Evolutionary conservation across 2,888 invertebrate genomes (phyloP).

Genomic region (Stomorhina lunata): DNA sequence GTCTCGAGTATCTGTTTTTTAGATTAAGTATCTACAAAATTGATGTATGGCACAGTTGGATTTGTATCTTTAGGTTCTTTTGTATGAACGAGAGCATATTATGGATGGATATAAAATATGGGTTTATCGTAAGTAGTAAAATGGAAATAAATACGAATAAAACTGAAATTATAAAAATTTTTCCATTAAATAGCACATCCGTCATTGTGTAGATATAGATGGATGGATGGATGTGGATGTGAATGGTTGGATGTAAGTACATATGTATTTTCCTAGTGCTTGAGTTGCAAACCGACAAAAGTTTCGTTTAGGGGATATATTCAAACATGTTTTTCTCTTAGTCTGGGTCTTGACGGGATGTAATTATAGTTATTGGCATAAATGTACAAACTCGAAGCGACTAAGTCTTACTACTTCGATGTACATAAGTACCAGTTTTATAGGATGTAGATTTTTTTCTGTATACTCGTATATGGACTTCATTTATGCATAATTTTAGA

Average conservation of each 20-base stretch:
- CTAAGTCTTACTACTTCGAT: too few species aligned
- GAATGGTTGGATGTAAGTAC: conserved; percentile 6
- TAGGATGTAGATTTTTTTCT: too few species aligned
- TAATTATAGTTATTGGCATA: conserved; percentile 33
- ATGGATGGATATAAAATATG: conserved; percentile 37
- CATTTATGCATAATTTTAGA: conserved; percentile 26
- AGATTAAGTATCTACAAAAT: conserved; percentile 20
- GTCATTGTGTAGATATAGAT: conserved; percentile 13
- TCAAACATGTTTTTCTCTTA: conserved; percentile 45
- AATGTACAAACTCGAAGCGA: too few species aligned
- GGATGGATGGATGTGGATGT: too few species aligned
- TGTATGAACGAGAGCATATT: neutral
- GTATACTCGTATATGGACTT: too few species aligned
- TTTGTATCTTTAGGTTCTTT: neutral
- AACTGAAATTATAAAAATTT: neutral
- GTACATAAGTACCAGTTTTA: too few species aligned
- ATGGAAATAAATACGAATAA: conserved; percentile 7
- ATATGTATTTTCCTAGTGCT: neutral
- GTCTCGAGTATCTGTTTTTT: conserved; percentile 23
- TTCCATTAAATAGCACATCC: conserved; percentile 38
- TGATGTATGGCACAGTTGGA: conserved; percentile 46
- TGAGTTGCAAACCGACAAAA: neutral
- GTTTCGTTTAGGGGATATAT: conserved; percentile 13
- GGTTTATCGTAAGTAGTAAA: conserved; percentile 34
- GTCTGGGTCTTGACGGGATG: conserved; percentile 20